These are phyloP conservation scores for Fregata magnificens DNA, from an alignment of 2,113 vertebrate genomes.

Conservation along the genomic window DNA sequence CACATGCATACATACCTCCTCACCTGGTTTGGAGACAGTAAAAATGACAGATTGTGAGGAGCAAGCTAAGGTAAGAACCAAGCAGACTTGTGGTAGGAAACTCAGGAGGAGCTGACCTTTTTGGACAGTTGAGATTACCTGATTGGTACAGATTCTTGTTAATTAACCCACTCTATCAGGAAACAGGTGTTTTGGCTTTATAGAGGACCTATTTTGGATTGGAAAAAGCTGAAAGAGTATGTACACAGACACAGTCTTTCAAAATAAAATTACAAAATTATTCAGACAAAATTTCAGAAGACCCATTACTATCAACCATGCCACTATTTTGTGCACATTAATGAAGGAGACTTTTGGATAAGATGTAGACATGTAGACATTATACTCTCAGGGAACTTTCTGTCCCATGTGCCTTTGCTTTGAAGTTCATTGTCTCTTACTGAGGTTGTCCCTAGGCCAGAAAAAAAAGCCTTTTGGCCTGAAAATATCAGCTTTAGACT, in stretches of 20 bases:
- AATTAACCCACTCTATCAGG: not conserved
- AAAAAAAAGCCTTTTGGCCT: not conserved
- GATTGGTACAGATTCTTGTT: not conserved
- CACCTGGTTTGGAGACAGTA: not conserved
- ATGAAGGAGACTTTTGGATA: not conserved
- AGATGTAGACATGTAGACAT: not conserved
- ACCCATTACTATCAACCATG: not conserved
- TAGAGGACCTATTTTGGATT: not conserved
- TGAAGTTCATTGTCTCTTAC: not conserved
- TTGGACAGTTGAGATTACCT: not conserved
- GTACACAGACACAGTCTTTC: not conserved
- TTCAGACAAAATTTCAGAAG: not conserved
- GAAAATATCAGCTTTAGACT: not conserved
- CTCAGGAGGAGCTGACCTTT: not conserved
- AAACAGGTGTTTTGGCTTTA: not conserved
- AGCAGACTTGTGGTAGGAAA: not conserved
- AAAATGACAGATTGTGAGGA: not conserved
- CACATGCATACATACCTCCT: too few relatives aligned
- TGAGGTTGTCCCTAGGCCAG: not conserved
- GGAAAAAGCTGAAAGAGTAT: not conserved
- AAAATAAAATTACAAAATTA: not conserved
- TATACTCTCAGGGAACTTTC: not conserved
- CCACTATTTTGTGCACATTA: not conserved
- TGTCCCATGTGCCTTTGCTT: not conserved
- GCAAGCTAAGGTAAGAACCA: not conserved